These are phyloP conservation scores for Cyrtorhinus lividipennis DNA, from an alignment of 1,140 invertebrate species.

Conservation along the genomic window DNA sequence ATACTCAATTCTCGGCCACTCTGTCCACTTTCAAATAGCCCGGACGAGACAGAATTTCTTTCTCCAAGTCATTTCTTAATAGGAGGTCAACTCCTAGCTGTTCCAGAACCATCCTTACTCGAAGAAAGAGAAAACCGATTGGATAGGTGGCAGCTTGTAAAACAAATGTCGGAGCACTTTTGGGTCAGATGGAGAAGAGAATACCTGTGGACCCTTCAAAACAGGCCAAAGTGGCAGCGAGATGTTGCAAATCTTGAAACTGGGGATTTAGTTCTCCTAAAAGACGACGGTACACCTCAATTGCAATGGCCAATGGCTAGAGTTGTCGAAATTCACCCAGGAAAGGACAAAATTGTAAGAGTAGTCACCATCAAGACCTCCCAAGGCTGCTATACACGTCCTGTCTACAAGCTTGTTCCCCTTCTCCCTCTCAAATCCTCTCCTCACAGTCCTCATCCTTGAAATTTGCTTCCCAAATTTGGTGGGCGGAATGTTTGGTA, in stretches of 20 bases:
- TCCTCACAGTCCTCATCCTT: too few species aligned
- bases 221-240: constrained; percentile 25
- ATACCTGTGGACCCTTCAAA: constrained; percentile 26
- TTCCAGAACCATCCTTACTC: constrained; percentile 17
- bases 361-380: constrained; percentile 28
- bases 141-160: constrained; percentile 23
- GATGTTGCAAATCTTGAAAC: neutral
- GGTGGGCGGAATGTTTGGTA: too few species aligned
- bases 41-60: constrained; percentile 17
- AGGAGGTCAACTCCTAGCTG: constrained; percentile 20
- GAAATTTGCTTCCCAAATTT: too few species aligned
- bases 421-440: neutral
- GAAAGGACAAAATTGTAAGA: constrained; percentile 29
- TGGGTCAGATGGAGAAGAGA: constrained; percentile 28
- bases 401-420: neutral
- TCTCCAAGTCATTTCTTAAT: constrained; percentile 27
- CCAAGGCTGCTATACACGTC: neutral
- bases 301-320: constrained; percentile 30
- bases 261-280: constrained; percentile 27
- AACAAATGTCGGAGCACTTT: constrained; percentile 26
- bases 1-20: too few species aligned
- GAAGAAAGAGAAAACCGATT: constrained; percentile 21
- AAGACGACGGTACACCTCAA: constrained; percentile 27
- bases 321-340: constrained; percentile 27
- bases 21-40: constrained; percentile 16